Percentiles rank a stretch among this genome's conserved stretches.
Evolutionary conservation across 1,140 invertebrate species (phyloP).

Genomic region (Aphelinus atriplicis): DNA sequence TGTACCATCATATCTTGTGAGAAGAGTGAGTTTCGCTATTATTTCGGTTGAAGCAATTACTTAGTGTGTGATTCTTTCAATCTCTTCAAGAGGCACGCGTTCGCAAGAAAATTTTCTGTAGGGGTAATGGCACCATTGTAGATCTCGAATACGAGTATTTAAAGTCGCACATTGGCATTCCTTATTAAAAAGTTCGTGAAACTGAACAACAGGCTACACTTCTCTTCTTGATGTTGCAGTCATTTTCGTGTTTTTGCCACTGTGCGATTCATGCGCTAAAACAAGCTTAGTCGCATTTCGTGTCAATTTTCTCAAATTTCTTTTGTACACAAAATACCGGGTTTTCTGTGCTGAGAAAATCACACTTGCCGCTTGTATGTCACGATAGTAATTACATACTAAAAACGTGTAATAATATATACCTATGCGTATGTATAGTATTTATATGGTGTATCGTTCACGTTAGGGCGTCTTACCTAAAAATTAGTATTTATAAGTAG

Average conservation of each 20-base stretch:
- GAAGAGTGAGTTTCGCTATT: too few species aligned
- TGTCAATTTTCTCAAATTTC: slow-evolving; percentile 2
- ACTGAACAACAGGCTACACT: slow-evolving; percentile 3
- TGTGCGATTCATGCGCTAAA: slow-evolving; percentile 24
- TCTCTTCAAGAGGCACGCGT: too few species aligned
- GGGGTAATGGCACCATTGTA: slow-evolving; percentile 31
- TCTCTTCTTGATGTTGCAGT: slow-evolving; percentile 22
- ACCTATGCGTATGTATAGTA: slow-evolving; percentile 45
- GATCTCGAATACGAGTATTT: slow-evolving; percentile 13
- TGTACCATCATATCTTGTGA: too few species aligned
- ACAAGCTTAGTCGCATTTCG: slow-evolving; percentile 15
- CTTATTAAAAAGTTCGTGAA: not conserved
- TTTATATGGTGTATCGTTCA: slow-evolving; percentile 51
- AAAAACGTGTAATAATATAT: slow-evolving; percentile 39
- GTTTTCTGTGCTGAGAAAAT: slow-evolving; percentile 57
- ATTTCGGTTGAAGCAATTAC: too few species aligned
- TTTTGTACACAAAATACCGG: slow-evolving; percentile 63
- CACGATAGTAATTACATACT: slow-evolving; percentile 45
- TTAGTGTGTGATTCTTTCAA: too few species aligned
- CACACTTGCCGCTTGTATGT: slow-evolving; percentile 55
- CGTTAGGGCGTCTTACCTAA: slow-evolving; percentile 49
- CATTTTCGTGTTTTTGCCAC: slow-evolving; percentile 10
- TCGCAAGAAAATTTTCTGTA: slow-evolving; percentile 7
- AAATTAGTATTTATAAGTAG: slow-evolving; percentile 54
- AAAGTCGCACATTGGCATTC: slow-evolving; percentile 3